phyloP scores from a whole-genome alignment of 2,888 invertebrate species.

The Plagodis dolabraria region DNA sequence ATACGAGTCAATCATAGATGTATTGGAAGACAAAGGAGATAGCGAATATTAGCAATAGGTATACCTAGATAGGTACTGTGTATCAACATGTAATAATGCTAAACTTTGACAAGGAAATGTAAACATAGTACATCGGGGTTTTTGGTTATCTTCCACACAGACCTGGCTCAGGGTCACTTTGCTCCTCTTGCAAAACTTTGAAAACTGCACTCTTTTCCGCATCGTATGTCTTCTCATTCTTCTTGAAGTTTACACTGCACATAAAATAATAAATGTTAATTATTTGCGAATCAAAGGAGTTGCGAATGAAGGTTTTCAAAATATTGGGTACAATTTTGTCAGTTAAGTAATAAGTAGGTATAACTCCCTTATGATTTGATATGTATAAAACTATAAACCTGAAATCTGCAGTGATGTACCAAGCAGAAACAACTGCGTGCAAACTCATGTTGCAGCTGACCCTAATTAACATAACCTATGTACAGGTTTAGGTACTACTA shows the following conservation, averaged over 20 bases:
- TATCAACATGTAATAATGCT: neutral
- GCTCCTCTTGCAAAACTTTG: constrained; percentile 95
- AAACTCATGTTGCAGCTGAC: no score
- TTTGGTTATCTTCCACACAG: constrained; percentile 39
- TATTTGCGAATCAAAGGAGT: no score
- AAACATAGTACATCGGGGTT: constrained; percentile 2
- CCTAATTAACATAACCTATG: no score
- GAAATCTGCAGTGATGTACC: no score
- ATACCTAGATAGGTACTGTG: neutral
- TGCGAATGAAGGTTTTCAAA: no score
- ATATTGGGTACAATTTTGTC: no score
- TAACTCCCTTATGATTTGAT: no score
- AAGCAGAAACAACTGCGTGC: no score
- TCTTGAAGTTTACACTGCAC: constrained; percentile 96
- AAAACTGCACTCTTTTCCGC: constrained; percentile 95
- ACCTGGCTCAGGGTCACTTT: constrained; percentile 93
- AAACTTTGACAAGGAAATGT: constrained; percentile 5
- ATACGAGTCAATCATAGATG: constrained; percentile 13
- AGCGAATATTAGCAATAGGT: constrained; percentile 1
- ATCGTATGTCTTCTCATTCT: constrained; percentile 95
- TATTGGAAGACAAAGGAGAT: constrained; percentile 18
- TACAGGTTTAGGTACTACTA: no score
- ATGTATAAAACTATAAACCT: no score
- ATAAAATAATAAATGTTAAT: constrained; percentile 32
- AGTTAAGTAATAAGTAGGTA: no score